phyloP scores from a whole-genome alignment of 2,888 invertebrate genomes.

The Hyposoter didymator region DNA sequence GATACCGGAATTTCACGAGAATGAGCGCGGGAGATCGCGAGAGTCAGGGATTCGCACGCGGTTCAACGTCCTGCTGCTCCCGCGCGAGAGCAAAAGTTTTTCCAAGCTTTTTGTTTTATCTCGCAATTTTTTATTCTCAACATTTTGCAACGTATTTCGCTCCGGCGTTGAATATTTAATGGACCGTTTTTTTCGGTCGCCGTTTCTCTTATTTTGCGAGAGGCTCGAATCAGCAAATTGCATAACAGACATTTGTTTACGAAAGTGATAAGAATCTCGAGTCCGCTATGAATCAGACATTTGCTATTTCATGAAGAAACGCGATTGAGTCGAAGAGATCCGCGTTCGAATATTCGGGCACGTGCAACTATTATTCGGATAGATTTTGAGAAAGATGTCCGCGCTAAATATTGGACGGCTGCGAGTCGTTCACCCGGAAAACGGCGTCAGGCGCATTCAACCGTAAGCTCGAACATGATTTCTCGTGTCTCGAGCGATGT shows the following conservation, averaged over 20 bases:
- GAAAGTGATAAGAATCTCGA: background rate
- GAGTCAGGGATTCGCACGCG: slow-evolving; percentile 19
- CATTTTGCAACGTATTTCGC: background rate
- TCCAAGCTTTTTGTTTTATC: slow-evolving; percentile 18
- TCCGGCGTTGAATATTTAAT: background rate
- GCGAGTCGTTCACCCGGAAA: slow-evolving; percentile 44
- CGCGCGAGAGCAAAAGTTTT: slow-evolving; percentile 42
- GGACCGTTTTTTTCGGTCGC: background rate
- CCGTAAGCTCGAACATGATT: slow-evolving; percentile 55
- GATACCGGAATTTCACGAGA: slow-evolving; percentile 40
- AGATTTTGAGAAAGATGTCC: slow-evolving; percentile 39
- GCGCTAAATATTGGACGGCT: slow-evolving; percentile 15
- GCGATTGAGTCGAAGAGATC: background rate
- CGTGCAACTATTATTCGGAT: slow-evolving; percentile 11
- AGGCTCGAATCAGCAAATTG: background rate
- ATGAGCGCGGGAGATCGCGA: slow-evolving; percentile 26
- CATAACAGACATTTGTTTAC: background rate
- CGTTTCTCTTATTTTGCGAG: background rate
- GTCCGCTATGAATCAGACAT: background rate
- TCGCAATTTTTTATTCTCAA: background rate
- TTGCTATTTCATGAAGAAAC: background rate
- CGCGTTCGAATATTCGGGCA: background rate
- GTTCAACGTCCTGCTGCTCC: slow-evolving; percentile 49
- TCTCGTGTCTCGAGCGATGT: slow-evolving; percentile 53
- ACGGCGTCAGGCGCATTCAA: slow-evolving; percentile 48